Evolutionary conservation across 37 sponge, comb jelly and placozoan species (phyloP), one percentile per base, ranked within the genome.

Genomic region (Halichondria panicea): DNA sequence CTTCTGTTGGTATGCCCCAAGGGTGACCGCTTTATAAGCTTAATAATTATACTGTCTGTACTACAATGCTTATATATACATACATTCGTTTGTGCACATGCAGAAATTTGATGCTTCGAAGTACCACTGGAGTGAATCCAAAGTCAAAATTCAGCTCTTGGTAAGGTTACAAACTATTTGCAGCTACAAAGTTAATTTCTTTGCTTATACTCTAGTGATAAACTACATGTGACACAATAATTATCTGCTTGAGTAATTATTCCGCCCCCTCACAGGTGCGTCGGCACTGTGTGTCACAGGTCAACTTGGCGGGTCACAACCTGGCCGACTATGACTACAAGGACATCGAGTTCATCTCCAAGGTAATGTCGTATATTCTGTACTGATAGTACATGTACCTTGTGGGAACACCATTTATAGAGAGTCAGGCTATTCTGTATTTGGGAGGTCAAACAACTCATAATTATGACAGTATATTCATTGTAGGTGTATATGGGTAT

Each of bases 51-150:
- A 63, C 63, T 34, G 36, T 2, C 4, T 63, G 63, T 63, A 7
- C 5, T 21, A 58, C 27, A 58, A 58, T 12, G 60, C 7, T 7
- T 58, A 58, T 24, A 27, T 50, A 7, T 31, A 31, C 2, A 18
- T 62, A 11, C 33, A 19, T 82, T 5, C 31, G 59, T 64, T 21
- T 32, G 9, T 57, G 40, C 39, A 39, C 32, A 30, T 65, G 34
- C 43, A 91, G 80, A 83, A 69, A 35, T 95, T 84, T 76, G 79
- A 86, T 31, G 92, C 89, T 43, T 75, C 75, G 41, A 95, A 95
- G 80, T 89, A 85, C 64, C 89, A 91, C 63, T 96, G 97, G 97
- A 80, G 77, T 44, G 97, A 96, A 63, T 87, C 66, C 32, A 90
- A 76, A 63, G 56, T 71, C 7, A 45, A 53, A 22, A 80, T 85